Base-by-base conservation (phyloP, 2,113 vertebrate species). In the Nothocercus nigrocapillus region DNA sequence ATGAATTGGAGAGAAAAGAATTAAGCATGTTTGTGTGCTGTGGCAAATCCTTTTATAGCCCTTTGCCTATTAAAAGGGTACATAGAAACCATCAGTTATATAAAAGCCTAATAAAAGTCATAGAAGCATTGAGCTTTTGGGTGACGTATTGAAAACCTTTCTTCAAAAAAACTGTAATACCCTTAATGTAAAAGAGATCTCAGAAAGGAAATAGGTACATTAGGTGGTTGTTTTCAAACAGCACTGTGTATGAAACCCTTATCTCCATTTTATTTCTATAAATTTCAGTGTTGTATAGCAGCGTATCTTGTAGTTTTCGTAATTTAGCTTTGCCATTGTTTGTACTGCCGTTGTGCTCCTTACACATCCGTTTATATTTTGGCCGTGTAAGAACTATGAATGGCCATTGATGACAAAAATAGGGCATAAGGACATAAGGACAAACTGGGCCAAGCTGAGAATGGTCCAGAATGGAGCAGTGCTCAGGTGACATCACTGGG, bases 71-170 rank as follows among this genome's bases (percentile, higher is more conserved):
- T 90, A 85, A 59, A 63, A 84, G 70, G 49, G 25, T 42, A 51
- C 30, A 19, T 9, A 77, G 82, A 42, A 66, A 53, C 67, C 72
- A 76, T 78, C 11, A 12, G 45, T 91, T 79, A 89, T 88, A 90
- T 91, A 74, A 88, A 92, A 94, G 53, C 66, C 83, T 61, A 88
- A 88, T 86, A 92, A 84, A 93, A 94, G 68, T 67, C 18, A 0
- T 44, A 28, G 72, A 32, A 86, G 77, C 70, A 66, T 34, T 28
- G 44, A 93, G 79, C 61, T 90, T 78, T 32, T 44, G 42, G 83
- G 12, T 70, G 84, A 81, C 38, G 67, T 89, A 70, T 22, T 86
- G 73, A 58, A 74, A 87, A 45, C 45, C 18, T 76, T 62, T 61
- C 72, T 72, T 42, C 11, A 28, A 67, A 51, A 27, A 44, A 82